Conservation (phyloP, 2,113 vertebrate genomes). For the Campylorhamphus procurvoides region DNA sequence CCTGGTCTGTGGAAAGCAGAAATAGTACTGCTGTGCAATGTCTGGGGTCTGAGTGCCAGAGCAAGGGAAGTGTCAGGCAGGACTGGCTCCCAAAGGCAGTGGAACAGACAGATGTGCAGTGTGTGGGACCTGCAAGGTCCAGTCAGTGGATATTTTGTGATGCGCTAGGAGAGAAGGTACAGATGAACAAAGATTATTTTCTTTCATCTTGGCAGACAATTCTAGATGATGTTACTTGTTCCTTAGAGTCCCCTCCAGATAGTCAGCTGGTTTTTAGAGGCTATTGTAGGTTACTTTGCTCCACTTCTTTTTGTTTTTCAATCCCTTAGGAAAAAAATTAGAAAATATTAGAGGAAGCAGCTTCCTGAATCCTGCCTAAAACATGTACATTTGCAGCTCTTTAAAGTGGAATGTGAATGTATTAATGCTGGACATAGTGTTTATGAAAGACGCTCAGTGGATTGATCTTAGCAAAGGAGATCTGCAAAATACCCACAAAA, state of each 20-base stretch:
- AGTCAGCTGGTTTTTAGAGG: background rate
- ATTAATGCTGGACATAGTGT: background rate
- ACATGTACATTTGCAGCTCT: background rate
- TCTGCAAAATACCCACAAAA: background rate
- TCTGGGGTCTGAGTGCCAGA: background rate
- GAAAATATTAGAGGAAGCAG: background rate
- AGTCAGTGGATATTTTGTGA: background rate
- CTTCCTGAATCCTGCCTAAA: background rate
- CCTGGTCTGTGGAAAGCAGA: background rate
- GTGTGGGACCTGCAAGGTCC: background rate
- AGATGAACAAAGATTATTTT: background rate
- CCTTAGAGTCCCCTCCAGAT: background rate
- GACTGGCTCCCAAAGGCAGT: background rate
- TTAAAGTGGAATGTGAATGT: background rate
- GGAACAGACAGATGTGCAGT: background rate
- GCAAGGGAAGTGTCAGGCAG: background rate
- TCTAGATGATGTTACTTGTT: background rate
- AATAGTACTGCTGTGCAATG: background rate
- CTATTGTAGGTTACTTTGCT: background rate
- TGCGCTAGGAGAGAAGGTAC: background rate
- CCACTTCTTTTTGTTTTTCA: background rate
- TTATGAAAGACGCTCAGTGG: background rate
- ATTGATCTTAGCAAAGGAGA: background rate
- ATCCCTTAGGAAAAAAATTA: background rate
- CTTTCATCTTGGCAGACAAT: background rate